A percentile compares a stretch with the other conserved stretches of the same genome.
phyloP scores from a whole-genome alignment of 1,140 invertebrate genomes.

The Cyclina sinensis region DNA sequence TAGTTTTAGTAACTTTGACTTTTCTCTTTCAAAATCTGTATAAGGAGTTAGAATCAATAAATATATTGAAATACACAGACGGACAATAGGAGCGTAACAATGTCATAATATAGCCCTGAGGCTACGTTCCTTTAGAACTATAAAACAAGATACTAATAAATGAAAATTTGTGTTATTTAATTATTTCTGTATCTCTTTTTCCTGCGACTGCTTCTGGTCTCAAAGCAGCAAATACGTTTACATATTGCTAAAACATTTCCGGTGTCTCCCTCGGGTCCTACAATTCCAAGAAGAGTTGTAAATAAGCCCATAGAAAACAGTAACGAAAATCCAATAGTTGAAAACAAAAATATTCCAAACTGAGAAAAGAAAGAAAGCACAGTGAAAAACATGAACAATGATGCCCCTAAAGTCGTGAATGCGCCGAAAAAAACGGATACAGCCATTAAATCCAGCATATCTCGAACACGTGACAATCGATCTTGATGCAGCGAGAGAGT shows the following conservation, averaged over 20 bases:
- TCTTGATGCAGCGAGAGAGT: slow-evolving; percentile 69
- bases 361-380: slow-evolving; percentile 71
- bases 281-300: slow-evolving; percentile 69
- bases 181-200: background rate
- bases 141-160: no score
- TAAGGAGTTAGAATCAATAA: no score
- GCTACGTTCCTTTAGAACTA: no score
- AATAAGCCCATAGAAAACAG: slow-evolving; percentile 74
- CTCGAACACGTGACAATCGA: slow-evolving; percentile 66
- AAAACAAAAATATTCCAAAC: slow-evolving; percentile 76
- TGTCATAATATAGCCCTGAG: no score
- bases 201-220: background rate
- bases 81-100: no score
- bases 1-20: no score
- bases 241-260: slow-evolving; percentile 68
- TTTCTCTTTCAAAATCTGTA: no score
- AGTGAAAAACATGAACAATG: slow-evolving; percentile 76
- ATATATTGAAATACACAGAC: no score
- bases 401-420: slow-evolving; percentile 70
- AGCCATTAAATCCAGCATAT: slow-evolving; percentile 76
- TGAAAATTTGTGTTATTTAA: no score
- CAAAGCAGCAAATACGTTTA: background rate
- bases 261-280: slow-evolving; percentile 73
- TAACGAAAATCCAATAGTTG: slow-evolving; percentile 77
- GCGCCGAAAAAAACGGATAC: slow-evolving; percentile 74